Conservation (phyloP, 2,797 vertebrate genomes). For the Gephyroberyx darwinii region DNA sequence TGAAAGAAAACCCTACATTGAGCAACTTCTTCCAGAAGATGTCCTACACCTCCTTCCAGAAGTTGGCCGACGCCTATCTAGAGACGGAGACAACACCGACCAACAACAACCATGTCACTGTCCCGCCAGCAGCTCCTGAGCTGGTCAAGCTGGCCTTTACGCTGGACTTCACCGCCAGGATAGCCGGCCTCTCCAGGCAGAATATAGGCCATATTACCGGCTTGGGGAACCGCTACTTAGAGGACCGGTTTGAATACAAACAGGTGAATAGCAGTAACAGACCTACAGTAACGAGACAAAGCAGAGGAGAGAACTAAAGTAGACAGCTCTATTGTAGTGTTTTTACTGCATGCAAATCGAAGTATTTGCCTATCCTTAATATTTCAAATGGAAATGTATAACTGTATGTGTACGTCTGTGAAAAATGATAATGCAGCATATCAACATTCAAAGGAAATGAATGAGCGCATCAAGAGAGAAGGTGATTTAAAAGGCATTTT, state of each 20-base stretch:
- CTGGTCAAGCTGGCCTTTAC: constrained; percentile 87
- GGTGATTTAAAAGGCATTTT: constrained; percentile 18
- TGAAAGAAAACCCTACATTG: constrained; percentile 82
- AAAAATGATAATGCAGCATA: neutral
- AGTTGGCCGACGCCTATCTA: constrained; percentile 83
- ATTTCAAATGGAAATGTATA: no score
- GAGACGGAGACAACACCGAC: constrained; percentile 50
- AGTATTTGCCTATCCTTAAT: no score
- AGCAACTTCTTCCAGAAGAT: constrained; percentile 82
- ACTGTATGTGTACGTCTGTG: neutral
- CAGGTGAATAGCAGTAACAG: constrained; percentile 59
- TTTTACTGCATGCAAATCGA: no score
- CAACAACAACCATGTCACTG: constrained; percentile 18
- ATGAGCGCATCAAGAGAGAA: accelerated
- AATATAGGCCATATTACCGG: constrained; percentile 85
- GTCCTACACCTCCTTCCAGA: constrained; percentile 87
- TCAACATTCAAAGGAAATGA: neutral
- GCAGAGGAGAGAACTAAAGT: no score
- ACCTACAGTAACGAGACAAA: no score
- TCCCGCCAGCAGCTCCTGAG: constrained; percentile 63
- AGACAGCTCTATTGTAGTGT: no score
- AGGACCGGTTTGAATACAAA: constrained; percentile 80
- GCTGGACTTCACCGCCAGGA: constrained; percentile 84
- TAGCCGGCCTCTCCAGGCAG: constrained; percentile 82
- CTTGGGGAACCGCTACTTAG: constrained; percentile 83